phyloP scores from a whole-genome alignment of 2,888 invertebrate species.

The Incurvaria masculella region DNA sequence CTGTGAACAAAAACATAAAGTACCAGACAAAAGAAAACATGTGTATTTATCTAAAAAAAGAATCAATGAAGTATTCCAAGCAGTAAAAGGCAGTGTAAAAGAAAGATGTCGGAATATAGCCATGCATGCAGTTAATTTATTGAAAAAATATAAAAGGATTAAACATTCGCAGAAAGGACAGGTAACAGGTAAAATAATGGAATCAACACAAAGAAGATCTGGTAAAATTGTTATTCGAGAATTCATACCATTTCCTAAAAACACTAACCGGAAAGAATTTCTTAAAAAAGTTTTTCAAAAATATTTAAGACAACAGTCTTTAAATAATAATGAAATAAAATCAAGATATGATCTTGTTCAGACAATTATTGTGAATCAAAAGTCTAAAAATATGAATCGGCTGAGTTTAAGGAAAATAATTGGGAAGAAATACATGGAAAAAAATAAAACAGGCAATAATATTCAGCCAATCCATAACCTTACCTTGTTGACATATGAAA shows the following conservation, averaged over 20 bases:
- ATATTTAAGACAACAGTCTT: not conserved
- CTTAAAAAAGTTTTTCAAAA: constrained; percentile 4
- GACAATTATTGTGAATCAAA: constrained; percentile 26
- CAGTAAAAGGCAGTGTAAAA: constrained; percentile 19
- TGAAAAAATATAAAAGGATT: constrained; percentile 15
- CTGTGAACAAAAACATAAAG: not conserved
- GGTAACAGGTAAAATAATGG: constrained; percentile 14
- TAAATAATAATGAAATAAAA: constrained; percentile 10
- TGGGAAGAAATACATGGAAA: not conserved
- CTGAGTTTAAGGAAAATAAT: not conserved
- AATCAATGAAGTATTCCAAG: constrained; percentile 19
- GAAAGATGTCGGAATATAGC: constrained; percentile 19
- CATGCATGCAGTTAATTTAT: constrained; percentile 15
- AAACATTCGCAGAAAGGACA: constrained; percentile 14
- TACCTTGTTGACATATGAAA: constrained; percentile 25
- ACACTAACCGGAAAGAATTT: constrained; percentile 3
- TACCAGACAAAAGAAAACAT: not conserved
- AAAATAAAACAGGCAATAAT: constrained; percentile 5
- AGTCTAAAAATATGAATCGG: constrained; percentile 16
- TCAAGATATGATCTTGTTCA: constrained; percentile 34
- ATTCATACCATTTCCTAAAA: constrained; percentile 13
- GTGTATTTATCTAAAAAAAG: constrained; percentile 6
- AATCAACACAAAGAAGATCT: constrained; percentile 16
- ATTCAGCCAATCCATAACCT: constrained; percentile 4
- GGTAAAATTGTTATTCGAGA: constrained; percentile 20